A percentile compares a stretch with the other conserved stretches of the same genome.
Conservation (phyloP, 2,797 vertebrate genomes). For the Gallirallus australis region DNA sequence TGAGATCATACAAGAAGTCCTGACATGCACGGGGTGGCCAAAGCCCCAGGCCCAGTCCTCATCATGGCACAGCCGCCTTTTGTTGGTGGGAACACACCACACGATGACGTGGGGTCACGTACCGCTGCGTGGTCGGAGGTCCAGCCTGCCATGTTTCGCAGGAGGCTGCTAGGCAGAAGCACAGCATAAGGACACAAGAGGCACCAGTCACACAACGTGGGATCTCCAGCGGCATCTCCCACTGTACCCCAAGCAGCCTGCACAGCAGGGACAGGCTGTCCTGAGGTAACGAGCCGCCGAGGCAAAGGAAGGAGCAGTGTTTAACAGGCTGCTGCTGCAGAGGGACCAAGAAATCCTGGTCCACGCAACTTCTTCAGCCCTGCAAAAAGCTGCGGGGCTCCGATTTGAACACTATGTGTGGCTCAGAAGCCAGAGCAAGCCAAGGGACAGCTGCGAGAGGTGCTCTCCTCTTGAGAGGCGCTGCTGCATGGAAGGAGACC, state of each 20-base stretch:
- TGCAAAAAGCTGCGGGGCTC: not conserved
- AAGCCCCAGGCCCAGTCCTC: not conserved
- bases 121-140: accelerated
- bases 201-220: accelerated
- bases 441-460: not conserved
- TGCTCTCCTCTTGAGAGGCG: not conserved
- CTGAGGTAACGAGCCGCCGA: accelerated
- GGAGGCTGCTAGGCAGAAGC: not conserved
- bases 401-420: accelerated
- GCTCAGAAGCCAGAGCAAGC: not conserved
- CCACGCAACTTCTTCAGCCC: accelerated
- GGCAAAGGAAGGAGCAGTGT: accelerated
- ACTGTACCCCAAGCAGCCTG: accelerated
- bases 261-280: accelerated
- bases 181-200: accelerated
- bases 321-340: accelerated
- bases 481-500: not conserved
- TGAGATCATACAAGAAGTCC: accelerated
- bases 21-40: not conserved
- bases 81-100: accelerated
- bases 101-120: accelerated
- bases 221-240: accelerated
- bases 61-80: accelerated
- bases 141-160: accelerated
- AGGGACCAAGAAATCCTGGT: not conserved